These are phyloP conservation scores for Tenthredo mesomela DNA, from an alignment of 2,888 invertebrate species.

Conservation along the genomic window DNA sequence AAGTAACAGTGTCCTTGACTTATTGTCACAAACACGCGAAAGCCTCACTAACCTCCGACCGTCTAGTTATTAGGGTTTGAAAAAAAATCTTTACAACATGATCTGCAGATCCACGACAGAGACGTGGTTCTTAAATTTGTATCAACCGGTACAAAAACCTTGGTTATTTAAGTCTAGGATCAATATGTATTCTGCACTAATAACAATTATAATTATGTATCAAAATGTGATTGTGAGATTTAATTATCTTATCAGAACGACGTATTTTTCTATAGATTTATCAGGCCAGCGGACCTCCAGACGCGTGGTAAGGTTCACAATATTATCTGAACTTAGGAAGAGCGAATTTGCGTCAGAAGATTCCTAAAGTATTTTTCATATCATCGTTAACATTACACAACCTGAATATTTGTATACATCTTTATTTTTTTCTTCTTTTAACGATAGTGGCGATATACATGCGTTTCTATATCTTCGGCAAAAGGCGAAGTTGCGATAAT, in stretches of 20 bases:
- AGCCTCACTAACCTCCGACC: slow-evolving; percentile 14
- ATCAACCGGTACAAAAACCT: neutral
- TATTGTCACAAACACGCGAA: slow-evolving; percentile 34
- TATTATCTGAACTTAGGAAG: slow-evolving; percentile 17
- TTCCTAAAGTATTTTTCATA: slow-evolving; percentile 7
- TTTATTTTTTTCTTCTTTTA: neutral
- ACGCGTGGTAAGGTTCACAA: neutral
- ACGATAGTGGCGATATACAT: neutral
- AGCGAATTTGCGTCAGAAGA: slow-evolving; percentile 30
- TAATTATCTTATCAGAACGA: slow-evolving; percentile 21
- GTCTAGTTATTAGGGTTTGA: neutral
- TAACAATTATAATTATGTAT: neutral
- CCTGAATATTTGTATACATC: neutral
- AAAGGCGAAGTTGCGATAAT: neutral
- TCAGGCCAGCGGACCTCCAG: neutral
- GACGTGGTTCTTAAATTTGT: neutral
- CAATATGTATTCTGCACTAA: slow-evolving; percentile 11
- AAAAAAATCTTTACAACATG: neutral
- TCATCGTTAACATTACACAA: neutral
- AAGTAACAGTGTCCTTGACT: slow-evolving; percentile 19
- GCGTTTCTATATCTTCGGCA: neutral
- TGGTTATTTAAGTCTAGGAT: neutral
- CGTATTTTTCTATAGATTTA: slow-evolving; percentile 22
- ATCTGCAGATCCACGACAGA: neutral
- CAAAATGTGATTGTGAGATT: neutral